Conservation (phyloP, 2,888 invertebrate species). For the Caenorhabditis sp. region DNA sequence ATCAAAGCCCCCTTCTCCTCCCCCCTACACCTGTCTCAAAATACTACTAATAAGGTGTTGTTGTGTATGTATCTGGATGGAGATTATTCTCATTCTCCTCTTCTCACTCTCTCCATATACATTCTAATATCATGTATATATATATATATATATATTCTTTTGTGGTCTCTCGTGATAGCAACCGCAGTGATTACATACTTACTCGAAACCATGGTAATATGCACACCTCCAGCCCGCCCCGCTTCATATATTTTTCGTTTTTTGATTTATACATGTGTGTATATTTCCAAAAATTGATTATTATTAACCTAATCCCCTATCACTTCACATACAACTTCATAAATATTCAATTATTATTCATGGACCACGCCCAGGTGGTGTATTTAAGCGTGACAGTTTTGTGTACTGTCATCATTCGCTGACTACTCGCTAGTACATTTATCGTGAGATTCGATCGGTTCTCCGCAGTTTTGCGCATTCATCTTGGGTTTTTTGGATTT, state of each 20-base stretch:
- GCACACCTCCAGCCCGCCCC: neutral
- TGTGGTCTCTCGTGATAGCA: neutral
- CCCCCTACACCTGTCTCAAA: too few relatives aligned
- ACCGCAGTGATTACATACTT: neutral
- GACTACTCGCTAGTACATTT: neutral
- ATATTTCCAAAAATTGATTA: neutral
- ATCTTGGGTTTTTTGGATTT: constrained; percentile 19
- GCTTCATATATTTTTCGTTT: neutral
- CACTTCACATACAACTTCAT: neutral
- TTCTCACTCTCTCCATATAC: too few relatives aligned
- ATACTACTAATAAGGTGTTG: too few relatives aligned
- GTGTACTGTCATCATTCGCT: neutral
- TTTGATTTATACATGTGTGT: neutral
- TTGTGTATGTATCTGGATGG: neutral
- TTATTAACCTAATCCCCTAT: neutral
- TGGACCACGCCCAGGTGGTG: neutral
- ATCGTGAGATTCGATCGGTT: constrained; percentile 12
- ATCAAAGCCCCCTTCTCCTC: too few relatives aligned
- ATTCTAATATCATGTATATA: too few relatives aligned
- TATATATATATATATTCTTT: too few relatives aligned
- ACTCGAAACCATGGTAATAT: neutral
- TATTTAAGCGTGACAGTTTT: neutral
- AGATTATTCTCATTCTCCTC: neutral
- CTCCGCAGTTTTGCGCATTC: constrained; percentile 49
- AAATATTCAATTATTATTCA: neutral